Evolutionary conservation across 2,888 invertebrate species (phyloP).

Genomic region (Eugnorisma glareosa): DNA sequence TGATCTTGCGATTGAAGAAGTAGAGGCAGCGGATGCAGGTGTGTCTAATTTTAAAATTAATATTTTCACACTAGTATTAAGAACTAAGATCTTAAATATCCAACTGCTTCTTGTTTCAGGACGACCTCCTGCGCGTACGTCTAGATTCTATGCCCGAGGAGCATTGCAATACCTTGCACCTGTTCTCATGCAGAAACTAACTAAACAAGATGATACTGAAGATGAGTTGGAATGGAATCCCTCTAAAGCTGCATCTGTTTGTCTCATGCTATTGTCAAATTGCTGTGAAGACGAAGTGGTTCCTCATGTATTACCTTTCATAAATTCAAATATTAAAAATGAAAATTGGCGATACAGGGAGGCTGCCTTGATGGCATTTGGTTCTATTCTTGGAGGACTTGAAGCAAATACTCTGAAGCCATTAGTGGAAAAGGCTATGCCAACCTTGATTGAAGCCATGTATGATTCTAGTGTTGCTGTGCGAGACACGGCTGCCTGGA

Average conservation of each 20-base stretch:
- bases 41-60: conserved; percentile 37
- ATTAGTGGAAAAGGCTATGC: conserved; percentile 98
- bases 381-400: conserved; percentile 97
- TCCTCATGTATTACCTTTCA: conserved; percentile 98
- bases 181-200: conserved; percentile 97
- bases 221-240: conserved; percentile 99
- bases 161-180: conserved; percentile 98
- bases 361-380: conserved; percentile 99
- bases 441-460: conserved; percentile 98
- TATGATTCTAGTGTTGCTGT: conserved; percentile 98
- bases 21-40: conserved; percentile 97
- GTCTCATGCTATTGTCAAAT: conserved; percentile 98
- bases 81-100: background rate
- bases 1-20: conserved; percentile 97
- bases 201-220: conserved; percentile 99
- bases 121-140: conserved; percentile 97
- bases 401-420: conserved; percentile 96
- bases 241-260: conserved; percentile 99
- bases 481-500: conserved; percentile 99
- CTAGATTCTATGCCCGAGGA: conserved; percentile 99
- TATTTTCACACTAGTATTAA: background rate
- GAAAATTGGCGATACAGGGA: conserved; percentile 98
- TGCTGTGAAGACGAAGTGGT: conserved; percentile 99
- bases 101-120: conserved; percentile 85
- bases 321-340: conserved; percentile 97